Evolutionary conservation across 2,888 invertebrate genomes (phyloP).

Genomic region (Saturnia pavonia): DNA sequence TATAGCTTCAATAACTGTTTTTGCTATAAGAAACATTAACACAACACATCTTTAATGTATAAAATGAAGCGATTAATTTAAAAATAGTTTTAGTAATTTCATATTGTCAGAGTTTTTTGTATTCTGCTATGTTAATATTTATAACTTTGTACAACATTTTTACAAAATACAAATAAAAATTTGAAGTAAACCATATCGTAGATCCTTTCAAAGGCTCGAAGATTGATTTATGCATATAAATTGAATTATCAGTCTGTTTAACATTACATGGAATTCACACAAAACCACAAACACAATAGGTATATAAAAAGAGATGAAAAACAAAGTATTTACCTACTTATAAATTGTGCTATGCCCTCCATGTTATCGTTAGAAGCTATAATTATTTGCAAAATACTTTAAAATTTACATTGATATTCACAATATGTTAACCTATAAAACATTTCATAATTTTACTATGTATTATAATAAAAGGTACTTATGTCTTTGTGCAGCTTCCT

Average conservation of each 20-base stretch:
- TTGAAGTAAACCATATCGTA: constrained; percentile 47
- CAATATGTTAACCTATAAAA: not conserved
- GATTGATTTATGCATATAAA: constrained; percentile 24
- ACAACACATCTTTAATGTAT: not conserved
- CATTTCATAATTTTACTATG: not conserved
- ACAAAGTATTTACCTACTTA: constrained; percentile 5
- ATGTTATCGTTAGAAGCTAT: constrained; percentile 14
- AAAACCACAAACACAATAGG: constrained; percentile 36
- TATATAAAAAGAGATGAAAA: constrained; percentile 10
- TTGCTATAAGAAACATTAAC: not conserved
- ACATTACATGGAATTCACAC: constrained; percentile 67
- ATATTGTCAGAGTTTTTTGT: constrained; percentile 21
- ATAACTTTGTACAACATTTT: constrained; percentile 65
- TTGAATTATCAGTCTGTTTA: constrained; percentile 51
- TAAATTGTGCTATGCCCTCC: constrained; percentile 20
- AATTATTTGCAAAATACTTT: constrained; percentile 1
- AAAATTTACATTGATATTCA: not conserved
- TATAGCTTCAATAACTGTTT: constrained; percentile 28
- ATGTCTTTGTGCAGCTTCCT: not conserved
- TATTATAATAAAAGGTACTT: not conserved
- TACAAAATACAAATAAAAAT: constrained; percentile 73
- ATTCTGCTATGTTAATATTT: constrained; percentile 31
- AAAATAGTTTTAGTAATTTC: constrained; percentile 8
- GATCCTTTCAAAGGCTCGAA: constrained; percentile 68
- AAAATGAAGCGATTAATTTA: not conserved